phyloP scores from a whole-genome alignment of 2,113 vertebrate species.

The Hydrochoerus hydrochaeris region DNA sequence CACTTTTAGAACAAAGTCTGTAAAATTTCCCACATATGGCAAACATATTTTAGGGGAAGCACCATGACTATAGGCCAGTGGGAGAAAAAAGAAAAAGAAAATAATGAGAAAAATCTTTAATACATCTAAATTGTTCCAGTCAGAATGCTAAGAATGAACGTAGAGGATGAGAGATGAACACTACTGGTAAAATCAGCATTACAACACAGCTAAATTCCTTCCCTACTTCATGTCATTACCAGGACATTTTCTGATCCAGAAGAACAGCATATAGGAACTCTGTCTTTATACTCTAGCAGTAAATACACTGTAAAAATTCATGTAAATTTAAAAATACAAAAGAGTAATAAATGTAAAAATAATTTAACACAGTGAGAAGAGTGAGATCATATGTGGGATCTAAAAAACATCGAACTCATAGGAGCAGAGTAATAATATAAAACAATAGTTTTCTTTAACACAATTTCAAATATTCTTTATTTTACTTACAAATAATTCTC shows the following conservation, averaged over 20 bases:
- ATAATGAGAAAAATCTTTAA: conserved; percentile 79
- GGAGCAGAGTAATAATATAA: neutral
- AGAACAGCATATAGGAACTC: neutral
- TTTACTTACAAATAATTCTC: conserved; percentile 47
- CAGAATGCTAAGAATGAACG: conserved; percentile 66
- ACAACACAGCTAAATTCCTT: conserved; percentile 45
- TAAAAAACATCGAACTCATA: neutral
- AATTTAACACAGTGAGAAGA: conserved; percentile 24
- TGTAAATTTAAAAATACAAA: neutral
- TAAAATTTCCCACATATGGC: conserved; percentile 76
- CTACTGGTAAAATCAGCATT: conserved; percentile 68
- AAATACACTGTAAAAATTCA: neutral
- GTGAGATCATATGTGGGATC: neutral
- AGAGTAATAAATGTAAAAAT: neutral
- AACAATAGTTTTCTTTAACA: neutral
- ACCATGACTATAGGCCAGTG: conserved; percentile 72
- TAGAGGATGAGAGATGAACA: conserved; percentile 64
- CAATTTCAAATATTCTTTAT: conserved; percentile 48
- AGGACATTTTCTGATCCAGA: neutral
- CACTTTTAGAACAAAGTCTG: conserved; percentile 70
- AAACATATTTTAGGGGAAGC: conserved; percentile 80
- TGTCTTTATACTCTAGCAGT: neutral
- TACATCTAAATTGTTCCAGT: conserved; percentile 70
- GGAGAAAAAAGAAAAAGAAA: conserved; percentile 80
- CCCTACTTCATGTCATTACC: conserved; percentile 4